Base-by-base conservation (phyloP, 2,113 vertebrate species). In the Shinisaurus crocodilurus region DNA sequence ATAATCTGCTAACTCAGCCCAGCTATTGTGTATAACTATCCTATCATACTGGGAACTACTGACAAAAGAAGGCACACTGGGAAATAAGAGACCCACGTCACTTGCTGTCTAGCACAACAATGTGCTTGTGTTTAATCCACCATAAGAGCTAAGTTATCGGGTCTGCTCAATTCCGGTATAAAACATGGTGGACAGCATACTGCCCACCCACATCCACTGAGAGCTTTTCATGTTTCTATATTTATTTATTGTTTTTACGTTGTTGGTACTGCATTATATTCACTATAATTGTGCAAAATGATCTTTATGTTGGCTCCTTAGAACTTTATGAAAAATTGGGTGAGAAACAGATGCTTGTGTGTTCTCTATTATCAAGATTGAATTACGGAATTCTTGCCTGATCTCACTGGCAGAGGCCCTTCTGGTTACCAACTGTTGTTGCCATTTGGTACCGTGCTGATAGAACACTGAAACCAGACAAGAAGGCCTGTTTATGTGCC, bases 371-470 rank as follows among this genome's bases (percentile, higher is more conserved):
- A 92, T 74, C 54, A 79, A 97, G 89, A 95, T 97, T 95, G 96
- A 98, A 97, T 97, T 97, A 98, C 95, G 91, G 93, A 95, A 95
- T 97, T 96, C 97, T 94, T 96, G 95, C 96, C 94, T 95, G 94
- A 97, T 97, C 93, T 82, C 79, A 57, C 15, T 95, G 96, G 97
- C 97, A 98, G 96, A 97, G 97, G 96, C 95, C 95, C 96, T 96
- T 96, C 95, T 95, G 94, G 94, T 95, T 96, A 96, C 96, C 95
- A 94, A 95, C 96, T 94, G 96, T 91, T 95, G 94, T 94, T 95
- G 93, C 93, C 96, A 97, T 97, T 98, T 97, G 95, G 95, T 97
- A 87, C 87, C 87, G 90, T 96, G 97, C 96, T 97, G 93, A 93
- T 95, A 94, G 96, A 97, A 95, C 97, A 93, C 86, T 8, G 88